A percentile compares a stretch with the other conserved stretches of the same genome.
Evolutionary conservation across 1,140 invertebrate species (phyloP).

Genomic region (Musca vetustissima): DNA sequence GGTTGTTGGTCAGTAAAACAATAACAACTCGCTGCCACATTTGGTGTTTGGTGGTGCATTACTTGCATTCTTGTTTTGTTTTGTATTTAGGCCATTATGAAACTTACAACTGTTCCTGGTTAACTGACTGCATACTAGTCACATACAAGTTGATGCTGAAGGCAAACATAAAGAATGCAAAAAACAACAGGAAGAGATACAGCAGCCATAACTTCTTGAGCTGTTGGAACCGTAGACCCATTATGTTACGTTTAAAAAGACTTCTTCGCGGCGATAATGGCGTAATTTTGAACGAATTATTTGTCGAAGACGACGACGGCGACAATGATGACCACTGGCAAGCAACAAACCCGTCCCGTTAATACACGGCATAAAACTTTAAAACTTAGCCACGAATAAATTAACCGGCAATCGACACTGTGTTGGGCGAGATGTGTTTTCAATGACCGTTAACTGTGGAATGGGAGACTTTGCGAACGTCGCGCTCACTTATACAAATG

Average conservation of each 20-base stretch:
- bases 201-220: constrained; percentile 52
- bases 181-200: constrained; percentile 51
- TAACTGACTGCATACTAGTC: constrained; percentile 42
- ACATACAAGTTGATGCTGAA: constrained; percentile 54
- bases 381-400: constrained; percentile 8
- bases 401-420: not conserved
- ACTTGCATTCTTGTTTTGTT: too few relatives aligned
- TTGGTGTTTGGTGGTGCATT: too few relatives aligned
- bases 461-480: not conserved
- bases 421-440: not conserved
- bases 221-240: constrained; percentile 52
- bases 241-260: constrained; percentile 28
- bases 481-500: constrained; percentile 11
- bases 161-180: constrained; percentile 55
- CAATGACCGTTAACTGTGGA: constrained; percentile 12
- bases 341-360: too few relatives aligned
- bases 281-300: constrained; percentile 26
- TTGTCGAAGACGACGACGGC: not conserved
- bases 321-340: too few relatives aligned
- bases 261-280: not conserved
- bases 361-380: not conserved
- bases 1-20: too few relatives aligned
- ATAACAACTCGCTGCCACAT: too few relatives aligned
- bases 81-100: not conserved
- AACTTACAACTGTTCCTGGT: constrained; percentile 27